Percentiles rank a stretch among this genome's conserved stretches.
phyloP scores from a whole-genome alignment of 2,113 vertebrate species.

The Triplophysa dalaica region DNA sequence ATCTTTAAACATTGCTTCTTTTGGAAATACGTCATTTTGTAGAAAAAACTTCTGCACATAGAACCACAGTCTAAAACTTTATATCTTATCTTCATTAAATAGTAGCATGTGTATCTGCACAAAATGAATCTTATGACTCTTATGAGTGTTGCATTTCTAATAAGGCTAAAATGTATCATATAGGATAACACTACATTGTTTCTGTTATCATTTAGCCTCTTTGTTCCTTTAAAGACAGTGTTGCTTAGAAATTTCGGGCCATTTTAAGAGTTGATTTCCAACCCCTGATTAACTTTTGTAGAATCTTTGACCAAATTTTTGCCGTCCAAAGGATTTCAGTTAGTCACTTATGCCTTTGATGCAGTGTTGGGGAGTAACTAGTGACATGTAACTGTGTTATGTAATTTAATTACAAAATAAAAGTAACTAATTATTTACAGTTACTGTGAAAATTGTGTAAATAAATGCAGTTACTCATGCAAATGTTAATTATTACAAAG shows the following conservation, averaged over 20 bases:
- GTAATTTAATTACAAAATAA: no score
- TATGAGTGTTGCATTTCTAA: neutral
- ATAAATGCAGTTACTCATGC: neutral
- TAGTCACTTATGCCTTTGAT: no score
- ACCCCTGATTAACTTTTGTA: neutral
- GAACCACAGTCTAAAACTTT: neutral
- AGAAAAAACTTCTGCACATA: neutral
- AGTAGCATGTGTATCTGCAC: neutral
- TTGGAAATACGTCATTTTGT: neutral
- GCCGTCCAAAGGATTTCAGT: slow-evolving; percentile 23
- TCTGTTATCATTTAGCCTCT: neutral
- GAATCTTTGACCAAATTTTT: slow-evolving; percentile 22
- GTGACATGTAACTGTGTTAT: no score
- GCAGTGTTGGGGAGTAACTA: no score
- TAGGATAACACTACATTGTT: neutral
- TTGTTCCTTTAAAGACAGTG: neutral
- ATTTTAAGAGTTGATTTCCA: neutral
- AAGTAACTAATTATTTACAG: no score
- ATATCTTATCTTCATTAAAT: neutral
- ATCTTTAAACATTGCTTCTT: slow-evolving; percentile 14
- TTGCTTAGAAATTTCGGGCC: neutral
- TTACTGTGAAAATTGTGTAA: no score
- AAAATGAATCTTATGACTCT: neutral
- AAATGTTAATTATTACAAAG: no score
- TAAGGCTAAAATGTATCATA: neutral